Conservation (phyloP, 2,797 vertebrate genomes). For the Iguana delicatissima region DNA sequence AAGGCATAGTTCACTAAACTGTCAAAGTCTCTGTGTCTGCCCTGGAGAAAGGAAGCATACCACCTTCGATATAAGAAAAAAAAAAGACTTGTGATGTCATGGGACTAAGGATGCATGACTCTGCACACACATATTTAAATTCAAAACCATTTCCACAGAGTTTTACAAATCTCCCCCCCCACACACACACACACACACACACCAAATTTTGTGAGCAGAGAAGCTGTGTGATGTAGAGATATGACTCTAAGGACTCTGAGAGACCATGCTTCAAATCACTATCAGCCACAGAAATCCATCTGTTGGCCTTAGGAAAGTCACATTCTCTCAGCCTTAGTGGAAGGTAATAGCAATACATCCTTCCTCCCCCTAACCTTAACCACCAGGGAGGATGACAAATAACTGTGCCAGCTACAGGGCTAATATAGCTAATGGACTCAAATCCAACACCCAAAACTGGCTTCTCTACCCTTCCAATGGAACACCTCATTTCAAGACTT, state of each 20-base stretch:
- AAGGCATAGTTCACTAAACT: background rate
- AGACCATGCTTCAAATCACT: too few relatives aligned
- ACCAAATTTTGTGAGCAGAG: too few relatives aligned
- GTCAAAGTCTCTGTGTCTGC: background rate
- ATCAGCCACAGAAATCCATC: too few relatives aligned
- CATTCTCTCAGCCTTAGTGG: too few relatives aligned
- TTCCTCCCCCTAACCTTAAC: too few relatives aligned
- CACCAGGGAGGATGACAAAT: background rate
- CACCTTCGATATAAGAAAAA: background rate
- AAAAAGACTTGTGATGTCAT: background rate
- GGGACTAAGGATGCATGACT: background rate
- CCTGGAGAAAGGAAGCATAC: background rate
- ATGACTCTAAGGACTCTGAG: too few relatives aligned
- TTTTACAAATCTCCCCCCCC: background rate
- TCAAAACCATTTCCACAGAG: background rate
- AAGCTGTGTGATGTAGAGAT: too few relatives aligned
- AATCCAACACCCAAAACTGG: background rate
- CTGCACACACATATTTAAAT: background rate
- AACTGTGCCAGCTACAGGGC: background rate
- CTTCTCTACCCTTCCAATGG: background rate
- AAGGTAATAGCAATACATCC: too few relatives aligned
- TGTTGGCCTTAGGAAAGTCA: too few relatives aligned
- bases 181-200: background rate
- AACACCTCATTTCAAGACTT: background rate
- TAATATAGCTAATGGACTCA: background rate